Evolutionary conservation across 2,797 vertebrate species (phyloP).

Genomic region (Protosalanx chinensis): DNA sequence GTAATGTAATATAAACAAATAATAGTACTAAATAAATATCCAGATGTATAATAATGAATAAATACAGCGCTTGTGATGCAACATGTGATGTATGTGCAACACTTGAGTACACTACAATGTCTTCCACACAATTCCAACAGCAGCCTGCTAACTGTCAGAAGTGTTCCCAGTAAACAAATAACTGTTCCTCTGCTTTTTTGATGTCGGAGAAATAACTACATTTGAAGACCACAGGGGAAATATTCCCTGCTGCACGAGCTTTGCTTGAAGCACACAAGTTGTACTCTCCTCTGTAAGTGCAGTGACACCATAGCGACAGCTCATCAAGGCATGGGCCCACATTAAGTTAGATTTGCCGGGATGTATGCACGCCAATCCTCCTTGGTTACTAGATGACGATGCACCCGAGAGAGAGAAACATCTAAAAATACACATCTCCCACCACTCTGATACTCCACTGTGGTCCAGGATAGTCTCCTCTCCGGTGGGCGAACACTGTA

Average conservation of each 20-base stretch:
- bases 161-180: neutral
- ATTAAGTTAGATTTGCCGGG: conserved; percentile 30
- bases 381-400: conserved; percentile 36
- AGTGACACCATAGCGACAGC: conserved; percentile 41
- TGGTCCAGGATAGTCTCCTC: neutral
- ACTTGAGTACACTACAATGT: too few species aligned
- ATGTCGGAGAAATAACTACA: conserved; percentile 8
- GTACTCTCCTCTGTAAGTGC: conserved; percentile 22
- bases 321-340: conserved; percentile 29
- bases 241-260: conserved; percentile 2
- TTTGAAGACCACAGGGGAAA: conserved; percentile 19
- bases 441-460: too few species aligned
- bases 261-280: conserved; percentile 29
- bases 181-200: neutral
- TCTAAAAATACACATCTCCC: too few species aligned
- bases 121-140: too few species aligned
- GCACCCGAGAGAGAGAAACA: conserved; percentile 11
- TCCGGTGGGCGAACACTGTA: neutral
- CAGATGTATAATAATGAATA: too few species aligned
- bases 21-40: too few species aligned
- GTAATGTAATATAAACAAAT: too few species aligned
- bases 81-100: too few species aligned
- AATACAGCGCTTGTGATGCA: too few species aligned
- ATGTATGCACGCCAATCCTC: conserved; percentile 20
- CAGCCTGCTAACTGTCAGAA: neutral